These are phyloP conservation scores for Sceliomorpha sp. DNA, from an alignment of 2,888 invertebrate species.

Conservation along the genomic window DNA sequence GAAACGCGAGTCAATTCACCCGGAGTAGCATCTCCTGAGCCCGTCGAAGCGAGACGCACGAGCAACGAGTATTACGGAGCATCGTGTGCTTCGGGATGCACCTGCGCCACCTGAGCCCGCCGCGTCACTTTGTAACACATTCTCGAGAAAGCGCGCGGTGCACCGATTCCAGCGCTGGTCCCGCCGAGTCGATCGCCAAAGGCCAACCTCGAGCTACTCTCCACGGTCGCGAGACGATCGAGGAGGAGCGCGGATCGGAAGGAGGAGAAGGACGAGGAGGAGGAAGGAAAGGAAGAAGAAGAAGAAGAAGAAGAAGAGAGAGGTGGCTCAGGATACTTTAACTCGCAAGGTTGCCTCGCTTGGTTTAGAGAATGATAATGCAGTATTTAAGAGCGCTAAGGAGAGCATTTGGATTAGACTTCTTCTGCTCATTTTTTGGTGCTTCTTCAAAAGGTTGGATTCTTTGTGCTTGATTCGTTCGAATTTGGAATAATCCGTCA, in stretches of 20 bases:
- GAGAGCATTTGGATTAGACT: no score
- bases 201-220: conserved; percentile 53
- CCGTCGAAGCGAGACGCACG: conserved; percentile 6
- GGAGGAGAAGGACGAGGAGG: conserved; percentile 38
- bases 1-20: no score
- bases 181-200: conserved; percentile 56
- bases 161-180: conserved; percentile 55
- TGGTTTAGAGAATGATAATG: conserved; percentile 3
- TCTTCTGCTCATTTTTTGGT: no score
- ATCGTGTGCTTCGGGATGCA: conserved; percentile 53
- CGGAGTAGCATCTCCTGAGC: no score
- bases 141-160: conserved; percentile 53
- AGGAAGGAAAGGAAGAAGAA: conserved; percentile 35
- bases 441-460: no score
- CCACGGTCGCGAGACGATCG: conserved; percentile 52
- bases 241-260: conserved; percentile 43
- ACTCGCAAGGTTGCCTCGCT: conserved; percentile 49
- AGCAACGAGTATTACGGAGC: conserved; percentile 56
- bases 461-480: no score
- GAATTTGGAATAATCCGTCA: no score
- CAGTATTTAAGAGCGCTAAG: no score
- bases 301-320: conserved; percentile 30
- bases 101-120: conserved; percentile 55
- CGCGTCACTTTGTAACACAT: conserved; percentile 54
- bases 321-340: conserved; percentile 45